Conservation (phyloP, 2,113 vertebrate species). For the Epinephelus cyanopodus region DNA sequence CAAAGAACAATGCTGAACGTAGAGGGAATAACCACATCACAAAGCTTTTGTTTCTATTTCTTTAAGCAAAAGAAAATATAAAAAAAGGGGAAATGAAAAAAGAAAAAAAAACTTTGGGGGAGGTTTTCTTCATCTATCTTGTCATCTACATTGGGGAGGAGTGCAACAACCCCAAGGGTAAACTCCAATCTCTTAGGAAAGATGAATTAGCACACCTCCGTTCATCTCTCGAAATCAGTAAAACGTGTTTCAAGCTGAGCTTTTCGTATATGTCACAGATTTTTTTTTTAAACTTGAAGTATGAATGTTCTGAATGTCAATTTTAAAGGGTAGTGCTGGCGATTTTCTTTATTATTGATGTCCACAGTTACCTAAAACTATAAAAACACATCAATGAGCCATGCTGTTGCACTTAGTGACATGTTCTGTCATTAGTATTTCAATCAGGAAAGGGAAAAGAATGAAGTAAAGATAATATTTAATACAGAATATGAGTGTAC, state of each 20-base stretch:
- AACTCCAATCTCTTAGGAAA: constrained; percentile 26
- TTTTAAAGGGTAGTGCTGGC: neutral
- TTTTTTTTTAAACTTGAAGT: neutral
- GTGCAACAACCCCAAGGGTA: constrained; percentile 34
- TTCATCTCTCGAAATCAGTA: constrained; percentile 33
- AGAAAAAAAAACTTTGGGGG: constrained; percentile 13
- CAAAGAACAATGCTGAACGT: constrained; percentile 62
- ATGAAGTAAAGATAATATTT: too few species aligned
- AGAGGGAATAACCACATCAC: constrained; percentile 68
- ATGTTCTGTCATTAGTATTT: neutral
- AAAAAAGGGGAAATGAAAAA: constrained; percentile 12
- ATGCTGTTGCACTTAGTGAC: neutral
- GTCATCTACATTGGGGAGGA: constrained; percentile 47
- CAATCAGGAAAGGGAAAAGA: too few species aligned
- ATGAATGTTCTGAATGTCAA: constrained; percentile 5
- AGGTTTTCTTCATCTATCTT: constrained; percentile 45
- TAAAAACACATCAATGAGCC: neutral
- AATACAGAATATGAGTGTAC: too few species aligned
- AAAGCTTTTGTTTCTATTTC: constrained; percentile 43
- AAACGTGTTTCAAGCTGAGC: constrained; percentile 26
- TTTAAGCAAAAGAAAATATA: constrained; percentile 39
- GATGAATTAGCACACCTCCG: constrained; percentile 27
- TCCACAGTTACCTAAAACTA: neutral
- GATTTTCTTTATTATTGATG: neutral
- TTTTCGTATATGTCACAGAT: neutral